Conservation (phyloP, 64 coral and sea anemone genomes). For the Cladopsammia gracilis region DNA sequence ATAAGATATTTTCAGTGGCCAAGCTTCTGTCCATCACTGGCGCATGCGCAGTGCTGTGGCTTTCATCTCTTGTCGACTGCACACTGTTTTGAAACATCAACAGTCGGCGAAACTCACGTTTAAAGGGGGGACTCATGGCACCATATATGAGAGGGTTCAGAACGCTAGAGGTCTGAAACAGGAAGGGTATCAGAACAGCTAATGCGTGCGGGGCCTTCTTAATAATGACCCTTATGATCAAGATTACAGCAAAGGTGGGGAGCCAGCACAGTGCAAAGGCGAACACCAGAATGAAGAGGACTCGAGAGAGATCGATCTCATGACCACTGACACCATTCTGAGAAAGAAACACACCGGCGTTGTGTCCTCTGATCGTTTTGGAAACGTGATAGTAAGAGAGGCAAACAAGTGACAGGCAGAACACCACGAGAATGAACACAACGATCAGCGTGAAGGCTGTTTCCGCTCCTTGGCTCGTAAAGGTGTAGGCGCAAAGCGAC, state of each 20-base stretch:
- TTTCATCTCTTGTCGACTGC: too few species aligned
- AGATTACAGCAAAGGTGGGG: slow-evolving; percentile 22
- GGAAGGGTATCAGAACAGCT: slow-evolving; percentile 21
- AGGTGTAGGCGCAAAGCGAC: slow-evolving; percentile 13
- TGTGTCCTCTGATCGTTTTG: neutral
- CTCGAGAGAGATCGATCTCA: slow-evolving; percentile 26
- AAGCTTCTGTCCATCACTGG: too few species aligned
- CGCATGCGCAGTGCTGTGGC: too few species aligned
- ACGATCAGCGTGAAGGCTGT: neutral
- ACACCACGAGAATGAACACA: slow-evolving; percentile 4
- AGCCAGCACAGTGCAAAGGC: slow-evolving; percentile 32
- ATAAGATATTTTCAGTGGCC: too few species aligned
- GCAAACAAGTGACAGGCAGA: slow-evolving; percentile 14
- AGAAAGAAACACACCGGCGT: neutral
- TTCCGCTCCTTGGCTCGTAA: neutral
- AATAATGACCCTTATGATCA: slow-evolving; percentile 8
- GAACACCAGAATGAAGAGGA: slow-evolving; percentile 17
- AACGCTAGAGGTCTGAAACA: slow-evolving; percentile 29
- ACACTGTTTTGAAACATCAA: neutral
- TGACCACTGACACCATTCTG: neutral
- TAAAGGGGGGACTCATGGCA: slow-evolving; percentile 29
- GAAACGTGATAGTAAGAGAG: slow-evolving; percentile 29
- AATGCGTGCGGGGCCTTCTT: neutral
- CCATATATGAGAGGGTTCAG: slow-evolving; percentile 36
- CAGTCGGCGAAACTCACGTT: slow-evolving; percentile 13